Conservation (phyloP, 2,888 invertebrate genomes). For the Erannis defoliaria region DNA sequence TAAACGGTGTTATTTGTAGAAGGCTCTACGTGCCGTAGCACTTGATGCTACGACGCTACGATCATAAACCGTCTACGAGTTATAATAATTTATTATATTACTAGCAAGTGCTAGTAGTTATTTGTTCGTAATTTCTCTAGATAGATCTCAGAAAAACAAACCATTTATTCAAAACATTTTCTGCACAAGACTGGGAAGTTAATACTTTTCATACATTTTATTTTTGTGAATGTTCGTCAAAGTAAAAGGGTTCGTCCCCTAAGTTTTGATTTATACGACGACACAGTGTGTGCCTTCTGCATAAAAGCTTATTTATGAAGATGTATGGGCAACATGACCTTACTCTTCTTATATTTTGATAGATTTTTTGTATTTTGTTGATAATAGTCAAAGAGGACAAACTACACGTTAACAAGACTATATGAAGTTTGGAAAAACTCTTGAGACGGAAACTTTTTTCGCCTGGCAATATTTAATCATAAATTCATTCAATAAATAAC, state of each 20-base stretch:
- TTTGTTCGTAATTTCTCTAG: background rate
- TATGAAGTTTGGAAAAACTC: too few relatives aligned
- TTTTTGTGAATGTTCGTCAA: slow-evolving; percentile 16
- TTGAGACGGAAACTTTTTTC: too few relatives aligned
- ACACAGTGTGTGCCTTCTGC: slow-evolving; percentile 11
- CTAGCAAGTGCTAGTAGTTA: background rate
- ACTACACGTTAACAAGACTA: too few relatives aligned
- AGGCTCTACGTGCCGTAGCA: slow-evolving; percentile 1
- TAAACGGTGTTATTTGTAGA: background rate
- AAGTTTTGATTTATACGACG: slow-evolving; percentile 38
- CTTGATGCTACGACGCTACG: background rate
- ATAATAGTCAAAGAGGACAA: too few relatives aligned
- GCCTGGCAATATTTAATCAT: too few relatives aligned
- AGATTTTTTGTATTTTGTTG: background rate
- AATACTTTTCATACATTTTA: slow-evolving; percentile 1
- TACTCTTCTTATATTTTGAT: slow-evolving; percentile 3
- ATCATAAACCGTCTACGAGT: background rate
- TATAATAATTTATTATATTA: background rate
- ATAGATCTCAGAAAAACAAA: slow-evolving; percentile 1
- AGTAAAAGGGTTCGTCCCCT: slow-evolving; percentile 21
- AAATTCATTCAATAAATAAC: too few relatives aligned
- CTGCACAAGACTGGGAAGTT: background rate
- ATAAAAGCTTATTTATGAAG: slow-evolving; percentile 27
- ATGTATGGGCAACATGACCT: slow-evolving; percentile 21
- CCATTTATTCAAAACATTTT: background rate